Conservation (phyloP, 1,140 invertebrate species). For the Rhagoletis zephyria region DNA sequence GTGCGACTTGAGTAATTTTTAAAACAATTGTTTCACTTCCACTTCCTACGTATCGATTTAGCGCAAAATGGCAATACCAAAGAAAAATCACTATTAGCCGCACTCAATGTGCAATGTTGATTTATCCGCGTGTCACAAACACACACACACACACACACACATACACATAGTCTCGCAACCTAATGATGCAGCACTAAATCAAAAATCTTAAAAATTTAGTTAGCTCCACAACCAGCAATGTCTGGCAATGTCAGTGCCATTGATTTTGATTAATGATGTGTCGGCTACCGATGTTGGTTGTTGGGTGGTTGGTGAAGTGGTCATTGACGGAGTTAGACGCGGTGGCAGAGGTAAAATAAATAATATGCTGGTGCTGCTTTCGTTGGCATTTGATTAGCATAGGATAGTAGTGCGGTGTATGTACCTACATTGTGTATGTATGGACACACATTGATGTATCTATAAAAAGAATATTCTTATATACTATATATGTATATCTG, state of each 20-base stretch:
- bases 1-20: too few species aligned
- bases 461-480: too few species aligned
- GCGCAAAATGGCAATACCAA: too few species aligned
- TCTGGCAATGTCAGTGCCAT: neutral
- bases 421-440: too few species aligned
- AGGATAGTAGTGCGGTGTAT: neutral
- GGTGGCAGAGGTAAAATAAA: neutral
- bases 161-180: neutral
- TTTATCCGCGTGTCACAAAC: neutral
- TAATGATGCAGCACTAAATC: neutral
- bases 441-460: neutral
- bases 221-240: neutral
- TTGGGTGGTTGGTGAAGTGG: constrained; percentile 6
- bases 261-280: constrained; percentile 52
- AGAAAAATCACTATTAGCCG: too few species aligned
- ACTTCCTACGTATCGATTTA: too few species aligned
- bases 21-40: too few species aligned
- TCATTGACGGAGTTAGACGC: too few species aligned
- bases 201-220: neutral
- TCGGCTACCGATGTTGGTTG: neutral
- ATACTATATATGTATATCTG: too few species aligned
- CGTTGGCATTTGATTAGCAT: neutral
- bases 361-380: neutral
- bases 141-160: neutral
- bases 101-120: constrained; percentile 25